Evolutionary conservation across 64 coral and sea anemone species (phyloP).

Genomic region (Exaiptasia diaphana): DNA sequence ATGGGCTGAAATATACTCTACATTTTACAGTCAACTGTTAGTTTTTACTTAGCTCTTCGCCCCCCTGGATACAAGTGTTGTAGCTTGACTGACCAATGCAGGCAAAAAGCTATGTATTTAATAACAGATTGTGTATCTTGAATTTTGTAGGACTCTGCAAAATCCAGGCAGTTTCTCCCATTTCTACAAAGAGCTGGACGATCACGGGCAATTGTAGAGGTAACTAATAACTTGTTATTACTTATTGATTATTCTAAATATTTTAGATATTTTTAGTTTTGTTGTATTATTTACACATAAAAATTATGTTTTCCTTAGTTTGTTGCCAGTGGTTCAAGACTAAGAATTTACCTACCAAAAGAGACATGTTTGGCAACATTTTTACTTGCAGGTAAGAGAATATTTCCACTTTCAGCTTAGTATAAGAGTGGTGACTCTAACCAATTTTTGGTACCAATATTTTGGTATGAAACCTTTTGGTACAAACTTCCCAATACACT

Average conservation of each 20-base stretch:
- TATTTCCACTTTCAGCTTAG: no score
- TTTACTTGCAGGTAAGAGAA: slow-evolving; percentile 78
- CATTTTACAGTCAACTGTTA: no score
- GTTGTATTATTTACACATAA: background rate
- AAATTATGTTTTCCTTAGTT: slow-evolving; percentile 36
- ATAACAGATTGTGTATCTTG: no score
- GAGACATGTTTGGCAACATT: slow-evolving; percentile 90
- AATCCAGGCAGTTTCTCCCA: slow-evolving; percentile 89
- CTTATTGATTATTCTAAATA: background rate
- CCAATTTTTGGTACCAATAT: background rate
- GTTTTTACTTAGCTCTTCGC: no score
- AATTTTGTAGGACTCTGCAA: slow-evolving; percentile 72
- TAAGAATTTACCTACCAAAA: slow-evolving; percentile 91
- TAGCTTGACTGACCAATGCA: no score
- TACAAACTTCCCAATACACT: no score
- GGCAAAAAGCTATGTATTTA: no score
- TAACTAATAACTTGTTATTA: slow-evolving; percentile 6
- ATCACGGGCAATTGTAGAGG: slow-evolving; percentile 85
- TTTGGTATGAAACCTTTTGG: background rate
- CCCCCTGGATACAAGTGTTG: no score
- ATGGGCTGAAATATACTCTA: no score
- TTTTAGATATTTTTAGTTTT: background rate
- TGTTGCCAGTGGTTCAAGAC: slow-evolving; percentile 90
- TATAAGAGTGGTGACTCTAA: background rate
- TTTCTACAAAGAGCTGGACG: slow-evolving; percentile 97